Evolutionary conservation across 2,888 invertebrate genomes (phyloP).

Genomic region (Drosophila putrida): DNA sequence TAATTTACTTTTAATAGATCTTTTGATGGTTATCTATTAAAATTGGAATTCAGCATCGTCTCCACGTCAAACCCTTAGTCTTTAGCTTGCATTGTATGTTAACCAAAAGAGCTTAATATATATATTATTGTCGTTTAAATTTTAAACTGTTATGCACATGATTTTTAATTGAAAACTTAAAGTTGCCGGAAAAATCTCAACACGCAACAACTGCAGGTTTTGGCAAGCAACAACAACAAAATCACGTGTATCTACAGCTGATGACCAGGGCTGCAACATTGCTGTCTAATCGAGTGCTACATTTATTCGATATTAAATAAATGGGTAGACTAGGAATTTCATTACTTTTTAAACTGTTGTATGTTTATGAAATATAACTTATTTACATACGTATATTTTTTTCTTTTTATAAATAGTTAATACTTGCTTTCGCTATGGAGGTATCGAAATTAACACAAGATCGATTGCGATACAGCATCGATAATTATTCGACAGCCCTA

Average conservation of each 20-base stretch:
- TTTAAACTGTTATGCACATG: constrained; percentile 38
- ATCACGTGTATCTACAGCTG: constrained; percentile 71
- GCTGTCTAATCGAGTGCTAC: constrained; percentile 29
- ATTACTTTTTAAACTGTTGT: neutral
- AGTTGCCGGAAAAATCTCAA: constrained; percentile 16
- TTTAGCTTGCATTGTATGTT: constrained; percentile 20
- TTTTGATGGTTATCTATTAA: constrained; percentile 10
- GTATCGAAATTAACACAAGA: neutral
- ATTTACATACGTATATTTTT: neutral
- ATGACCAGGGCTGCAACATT: constrained; percentile 37
- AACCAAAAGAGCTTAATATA: constrained; percentile 17
- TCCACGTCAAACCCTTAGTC: constrained; percentile 8
- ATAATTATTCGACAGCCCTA: constrained; percentile 48
- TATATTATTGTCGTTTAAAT: neutral
- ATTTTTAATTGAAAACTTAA: constrained; percentile 18
- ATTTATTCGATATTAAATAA: constrained; percentile 18
- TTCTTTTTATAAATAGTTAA: neutral
- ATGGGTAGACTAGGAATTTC: neutral
- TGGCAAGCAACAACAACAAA: constrained; percentile 30
- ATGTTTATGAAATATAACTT: too few relatives aligned
- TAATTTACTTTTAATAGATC: constrained; percentile 6
- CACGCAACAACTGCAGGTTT: constrained; percentile 43
- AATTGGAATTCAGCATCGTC: constrained; percentile 30
- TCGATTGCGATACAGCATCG: constrained; percentile 37
- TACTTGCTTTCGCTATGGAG: neutral